phyloP scores from a whole-genome alignment of 1,140 invertebrate species.

The Onthophagus taurus region DNA sequence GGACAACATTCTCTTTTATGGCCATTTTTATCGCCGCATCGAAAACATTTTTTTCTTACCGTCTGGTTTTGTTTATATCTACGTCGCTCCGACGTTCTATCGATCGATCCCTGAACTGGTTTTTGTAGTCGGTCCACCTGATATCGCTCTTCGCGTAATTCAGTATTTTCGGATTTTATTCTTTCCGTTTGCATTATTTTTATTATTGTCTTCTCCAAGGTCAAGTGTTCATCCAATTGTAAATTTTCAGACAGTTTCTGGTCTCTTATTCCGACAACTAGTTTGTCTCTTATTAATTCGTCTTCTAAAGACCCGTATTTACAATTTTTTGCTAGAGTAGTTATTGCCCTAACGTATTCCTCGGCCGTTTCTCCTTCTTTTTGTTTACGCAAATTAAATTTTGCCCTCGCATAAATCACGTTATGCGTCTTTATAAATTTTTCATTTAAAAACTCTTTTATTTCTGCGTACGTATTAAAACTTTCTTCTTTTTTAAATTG shows the following conservation, averaged over 20 bases:
- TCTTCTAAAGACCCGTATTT: conserved; percentile 27
- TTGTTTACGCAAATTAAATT: neutral
- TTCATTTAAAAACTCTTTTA: no score
- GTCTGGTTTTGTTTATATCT: no score
- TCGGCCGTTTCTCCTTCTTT: conserved; percentile 1
- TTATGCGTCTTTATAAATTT: conserved; percentile 3
- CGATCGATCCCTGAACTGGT: no score
- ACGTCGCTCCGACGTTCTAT: no score
- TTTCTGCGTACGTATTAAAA: no score
- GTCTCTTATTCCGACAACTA: conserved; percentile 32
- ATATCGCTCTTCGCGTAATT: no score
- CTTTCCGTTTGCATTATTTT: neutral
- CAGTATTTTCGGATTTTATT: conserved; percentile 4
- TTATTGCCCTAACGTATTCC: neutral
- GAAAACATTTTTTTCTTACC: no score
- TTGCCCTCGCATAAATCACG: neutral
- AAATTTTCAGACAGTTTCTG: conserved; percentile 28
- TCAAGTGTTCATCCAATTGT: conserved; percentile 27
- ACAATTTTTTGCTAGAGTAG: conserved; percentile 16
- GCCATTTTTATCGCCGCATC: conserved; percentile 1
- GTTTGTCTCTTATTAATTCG: conserved; percentile 29
- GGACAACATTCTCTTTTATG: conserved; percentile 5
- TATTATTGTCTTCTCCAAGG: conserved; percentile 15
- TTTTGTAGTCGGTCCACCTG: no score
- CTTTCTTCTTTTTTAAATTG: no score